Percentiles rank a stretch among this genome's conserved stretches.
phyloP scores from a whole-genome alignment of 2,888 invertebrate genomes.

The Leucophora obtusa region DNA sequence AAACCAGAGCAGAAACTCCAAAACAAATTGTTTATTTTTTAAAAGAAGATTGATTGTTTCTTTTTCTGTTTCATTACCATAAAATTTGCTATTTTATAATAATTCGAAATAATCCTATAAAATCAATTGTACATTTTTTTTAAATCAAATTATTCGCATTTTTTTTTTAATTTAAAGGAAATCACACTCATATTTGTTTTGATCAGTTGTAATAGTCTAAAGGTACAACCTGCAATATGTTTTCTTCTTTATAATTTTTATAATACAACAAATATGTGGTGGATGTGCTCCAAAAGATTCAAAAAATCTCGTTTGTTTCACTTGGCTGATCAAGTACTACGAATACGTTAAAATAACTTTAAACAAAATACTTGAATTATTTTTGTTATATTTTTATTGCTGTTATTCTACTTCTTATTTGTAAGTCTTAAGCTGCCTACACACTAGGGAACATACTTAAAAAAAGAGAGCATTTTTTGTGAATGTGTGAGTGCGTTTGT shows the following conservation, averaged over 20 bases:
- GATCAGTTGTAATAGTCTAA: no score
- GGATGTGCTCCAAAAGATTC: constrained; percentile 78
- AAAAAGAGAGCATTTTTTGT: no score
- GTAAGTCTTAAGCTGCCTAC: neutral
- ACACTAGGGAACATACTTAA: no score
- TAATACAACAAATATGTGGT: constrained; percentile 67
- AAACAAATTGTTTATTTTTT: no score
- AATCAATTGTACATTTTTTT: no score
- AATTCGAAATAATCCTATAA: no score
- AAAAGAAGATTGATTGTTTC: no score
- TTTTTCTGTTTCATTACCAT: no score
- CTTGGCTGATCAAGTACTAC: constrained; percentile 77
- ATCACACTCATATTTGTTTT: neutral
- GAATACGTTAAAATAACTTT: constrained; percentile 41
- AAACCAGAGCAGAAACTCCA: no score
- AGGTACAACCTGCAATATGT: neutral
- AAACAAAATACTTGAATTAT: constrained; percentile 39
- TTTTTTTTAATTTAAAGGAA: neutral
- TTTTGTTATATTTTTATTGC: constrained; percentile 33
- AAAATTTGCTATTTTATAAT: no score
- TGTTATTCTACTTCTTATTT: neutral
- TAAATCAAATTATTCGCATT: no score
- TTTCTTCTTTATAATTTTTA: constrained; percentile 1
- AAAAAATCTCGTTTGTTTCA: constrained; percentile 78
- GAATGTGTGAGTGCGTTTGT: no score